phyloP scores from a whole-genome alignment of 2,113 vertebrate species.

The Serilophus lunatus region DNA sequence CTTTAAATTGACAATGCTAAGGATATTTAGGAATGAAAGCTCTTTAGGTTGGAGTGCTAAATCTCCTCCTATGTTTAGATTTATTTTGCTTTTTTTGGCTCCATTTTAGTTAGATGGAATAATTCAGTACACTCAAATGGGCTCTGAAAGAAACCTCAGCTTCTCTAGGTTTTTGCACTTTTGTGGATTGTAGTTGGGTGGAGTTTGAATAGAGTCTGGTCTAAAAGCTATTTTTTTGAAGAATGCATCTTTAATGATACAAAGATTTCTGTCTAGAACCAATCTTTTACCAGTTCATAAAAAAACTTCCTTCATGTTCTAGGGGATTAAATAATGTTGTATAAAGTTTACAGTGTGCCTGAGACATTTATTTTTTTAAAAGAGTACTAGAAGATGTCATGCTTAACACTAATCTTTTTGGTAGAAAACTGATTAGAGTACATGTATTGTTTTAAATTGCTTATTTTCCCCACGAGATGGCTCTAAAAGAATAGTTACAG shows the following conservation, averaged over 20 bases:
- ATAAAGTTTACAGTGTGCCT: slow-evolving; percentile 24
- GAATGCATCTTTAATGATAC: too few relatives aligned
- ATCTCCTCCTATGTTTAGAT: not conserved
- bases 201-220: not conserved
- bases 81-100: not conserved
- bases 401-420: not conserved
- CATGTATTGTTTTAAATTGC: not conserved
- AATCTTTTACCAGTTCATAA: not conserved
- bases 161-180: not conserved
- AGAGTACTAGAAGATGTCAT: not conserved
- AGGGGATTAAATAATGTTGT: slow-evolving; percentile 18
- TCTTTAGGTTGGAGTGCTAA: not conserved
- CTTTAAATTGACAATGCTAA: not conserved
- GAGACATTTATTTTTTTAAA: slow-evolving; percentile 34
- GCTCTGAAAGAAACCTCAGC: not conserved
- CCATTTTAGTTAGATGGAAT: not conserved
- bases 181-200: not conserved
- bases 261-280: not conserved
- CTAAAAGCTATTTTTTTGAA: not conserved
- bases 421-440: not conserved
- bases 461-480: slow-evolving; percentile 31
- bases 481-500: slow-evolving; percentile 10
- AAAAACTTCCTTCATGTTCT: not conserved
- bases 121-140: not conserved
- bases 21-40: not conserved